Evolutionary conservation across 2,888 invertebrate species (phyloP).

Genomic region (Chaetoderma sp.): DNA sequence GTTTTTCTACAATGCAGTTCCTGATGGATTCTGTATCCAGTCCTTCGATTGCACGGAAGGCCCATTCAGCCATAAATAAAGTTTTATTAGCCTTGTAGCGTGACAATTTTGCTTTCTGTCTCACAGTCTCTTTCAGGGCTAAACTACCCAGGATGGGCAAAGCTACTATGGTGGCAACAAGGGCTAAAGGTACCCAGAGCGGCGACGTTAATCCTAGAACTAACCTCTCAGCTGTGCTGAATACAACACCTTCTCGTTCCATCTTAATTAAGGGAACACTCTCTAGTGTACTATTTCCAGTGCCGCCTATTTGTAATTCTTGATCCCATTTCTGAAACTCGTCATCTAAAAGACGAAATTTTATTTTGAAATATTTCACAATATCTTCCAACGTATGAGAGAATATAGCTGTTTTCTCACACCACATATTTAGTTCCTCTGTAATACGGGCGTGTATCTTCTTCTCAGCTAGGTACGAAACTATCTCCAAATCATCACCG

Average conservation of each 20-base stretch:
- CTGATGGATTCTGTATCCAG: neutral
- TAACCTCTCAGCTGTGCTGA: neutral
- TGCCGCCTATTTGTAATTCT: no score
- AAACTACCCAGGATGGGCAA: constrained; percentile 1
- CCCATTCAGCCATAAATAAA: neutral
- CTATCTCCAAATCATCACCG: neutral
- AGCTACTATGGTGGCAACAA: neutral
- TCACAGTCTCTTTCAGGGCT: neutral
- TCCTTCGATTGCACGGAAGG: neutral
- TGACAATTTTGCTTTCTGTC: neutral
- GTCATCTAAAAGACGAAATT: neutral
- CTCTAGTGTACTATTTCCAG: no score
- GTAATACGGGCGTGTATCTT: neutral
- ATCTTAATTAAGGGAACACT: no score
- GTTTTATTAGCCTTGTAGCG: neutral
- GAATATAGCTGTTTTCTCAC: neutral
- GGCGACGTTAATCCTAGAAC: constrained; percentile 3
- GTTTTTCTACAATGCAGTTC: neutral
- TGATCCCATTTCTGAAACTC: no score
- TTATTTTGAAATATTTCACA: neutral
- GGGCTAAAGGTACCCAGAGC: constrained; percentile 7
- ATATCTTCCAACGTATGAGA: neutral
- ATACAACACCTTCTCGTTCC: neutral
- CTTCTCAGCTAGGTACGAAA: neutral
- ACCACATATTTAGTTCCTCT: neutral